These are phyloP conservation scores for Rhimphoctona megacephalus DNA, from an alignment of 2,888 invertebrate genomes.

Conservation along the genomic window DNA sequence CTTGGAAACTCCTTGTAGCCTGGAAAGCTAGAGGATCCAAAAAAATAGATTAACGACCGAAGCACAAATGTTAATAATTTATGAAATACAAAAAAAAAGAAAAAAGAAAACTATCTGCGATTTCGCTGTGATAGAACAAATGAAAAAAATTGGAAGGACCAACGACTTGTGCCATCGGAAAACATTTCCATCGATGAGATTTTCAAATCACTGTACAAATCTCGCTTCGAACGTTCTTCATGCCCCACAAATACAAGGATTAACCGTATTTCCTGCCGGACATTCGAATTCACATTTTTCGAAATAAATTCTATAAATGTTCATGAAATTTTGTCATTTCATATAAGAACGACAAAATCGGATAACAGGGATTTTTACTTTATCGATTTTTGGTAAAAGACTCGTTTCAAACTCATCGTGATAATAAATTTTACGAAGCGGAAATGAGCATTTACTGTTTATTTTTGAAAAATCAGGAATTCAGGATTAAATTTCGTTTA, in stretches of 20 bases:
- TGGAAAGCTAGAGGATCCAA: slow-evolving; percentile 92
- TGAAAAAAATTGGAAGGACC: slow-evolving; percentile 20
- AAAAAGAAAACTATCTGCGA: slow-evolving; percentile 36
- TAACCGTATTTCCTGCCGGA: slow-evolving; percentile 51
- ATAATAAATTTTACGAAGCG: not conserved
- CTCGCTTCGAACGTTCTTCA: slow-evolving; percentile 41
- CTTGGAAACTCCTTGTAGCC: slow-evolving; percentile 92
- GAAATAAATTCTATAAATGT: slow-evolving; percentile 61
- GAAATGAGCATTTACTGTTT: not conserved
- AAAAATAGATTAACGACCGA: slow-evolving; percentile 88
- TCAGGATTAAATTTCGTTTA: too few species aligned
- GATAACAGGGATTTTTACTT: not conserved
- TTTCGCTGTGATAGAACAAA: slow-evolving; percentile 38
- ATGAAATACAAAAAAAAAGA: slow-evolving; percentile 44
- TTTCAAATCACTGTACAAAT: slow-evolving; percentile 37
- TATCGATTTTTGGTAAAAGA: not conserved
- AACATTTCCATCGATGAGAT: slow-evolving; percentile 57
- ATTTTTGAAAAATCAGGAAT: not conserved
- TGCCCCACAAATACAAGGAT: slow-evolving; percentile 55
- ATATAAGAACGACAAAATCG: not conserved
- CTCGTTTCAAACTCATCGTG: not conserved
- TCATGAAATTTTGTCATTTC: slow-evolving; percentile 47
- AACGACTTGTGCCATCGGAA: slow-evolving; percentile 47
- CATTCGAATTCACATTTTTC: slow-evolving; percentile 61
- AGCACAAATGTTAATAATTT: slow-evolving; percentile 63